Percentiles rank a stretch among this genome's conserved stretches.
These are phyloP conservation scores for Willowsia nigromaculata DNA, from an alignment of 2,888 invertebrate species.

Conservation along the genomic window DNA sequence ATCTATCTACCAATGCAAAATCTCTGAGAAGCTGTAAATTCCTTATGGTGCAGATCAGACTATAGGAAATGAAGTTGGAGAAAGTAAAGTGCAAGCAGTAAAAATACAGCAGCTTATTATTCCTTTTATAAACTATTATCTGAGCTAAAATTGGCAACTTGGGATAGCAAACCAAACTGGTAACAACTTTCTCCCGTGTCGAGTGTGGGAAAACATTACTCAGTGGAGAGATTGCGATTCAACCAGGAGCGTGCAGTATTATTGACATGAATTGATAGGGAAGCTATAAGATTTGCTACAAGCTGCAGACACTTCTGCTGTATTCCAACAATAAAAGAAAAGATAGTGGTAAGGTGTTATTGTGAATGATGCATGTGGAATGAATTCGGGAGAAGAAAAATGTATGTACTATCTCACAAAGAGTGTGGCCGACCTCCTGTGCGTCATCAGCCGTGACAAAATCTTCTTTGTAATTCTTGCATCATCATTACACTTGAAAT, in stretches of 20 bases:
- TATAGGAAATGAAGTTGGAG: too few species aligned
- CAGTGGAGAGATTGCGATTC: background rate
- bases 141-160: too few species aligned
- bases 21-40: too few species aligned
- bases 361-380: background rate
- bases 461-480: constrained; percentile 8
- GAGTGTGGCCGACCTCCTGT: background rate
- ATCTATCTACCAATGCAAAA: too few species aligned
- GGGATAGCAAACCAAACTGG: too few species aligned
- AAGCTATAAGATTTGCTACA: background rate
- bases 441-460: constrained; percentile 30
- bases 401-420: background rate
- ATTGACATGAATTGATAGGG: background rate
- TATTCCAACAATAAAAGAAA: too few species aligned
- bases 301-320: background rate
- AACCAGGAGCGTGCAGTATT: background rate
- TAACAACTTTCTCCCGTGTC: too few species aligned
- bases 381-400: background rate
- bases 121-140: too few species aligned
- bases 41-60: too few species aligned
- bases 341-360: background rate
- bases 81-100: too few species aligned
- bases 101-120: too few species aligned
- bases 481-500: background rate
- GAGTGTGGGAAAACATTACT: too few species aligned